Conservation (phyloP, 2,888 invertebrate genomes). For the Lasioglossum leucozonium region DNA sequence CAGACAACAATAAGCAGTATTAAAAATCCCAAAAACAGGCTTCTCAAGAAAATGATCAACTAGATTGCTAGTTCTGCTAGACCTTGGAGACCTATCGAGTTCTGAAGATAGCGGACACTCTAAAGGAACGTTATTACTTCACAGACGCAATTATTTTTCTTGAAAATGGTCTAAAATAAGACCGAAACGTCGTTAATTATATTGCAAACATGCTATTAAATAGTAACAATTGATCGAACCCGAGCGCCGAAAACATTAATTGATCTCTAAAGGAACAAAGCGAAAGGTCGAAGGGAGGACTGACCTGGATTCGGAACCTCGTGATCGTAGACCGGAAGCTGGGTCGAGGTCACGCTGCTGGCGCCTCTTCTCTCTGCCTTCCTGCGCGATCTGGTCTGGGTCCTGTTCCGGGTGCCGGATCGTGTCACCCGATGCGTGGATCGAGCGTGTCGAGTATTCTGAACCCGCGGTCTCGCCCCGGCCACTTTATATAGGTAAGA, state of each 20-base stretch:
- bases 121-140: no score
- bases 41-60: not conserved
- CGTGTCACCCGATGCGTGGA: constrained; percentile 72
- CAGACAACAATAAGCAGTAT: not conserved
- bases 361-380: constrained; percentile 33
- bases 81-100: not conserved
- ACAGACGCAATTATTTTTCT: no score
- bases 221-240: no score
- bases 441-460: constrained; percentile 82
- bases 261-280: no score
- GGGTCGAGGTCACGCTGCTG: constrained; percentile 21
- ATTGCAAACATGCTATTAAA: no score
- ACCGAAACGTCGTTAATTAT: no score
- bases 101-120: not conserved
- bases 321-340: constrained; percentile 18
- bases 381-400: constrained; percentile 11
- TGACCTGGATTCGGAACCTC: constrained; percentile 8
- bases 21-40: no score
- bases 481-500: constrained; percentile 84
- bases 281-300: not conserved
- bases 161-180: no score
- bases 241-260: no score
- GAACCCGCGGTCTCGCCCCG: constrained; percentile 82
- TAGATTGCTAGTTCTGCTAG: not conserved
- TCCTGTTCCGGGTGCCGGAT: constrained; percentile 9